Base-by-base conservation (phyloP, 2,797 vertebrate species). In the Schizothorax lantsangensis region DNA sequence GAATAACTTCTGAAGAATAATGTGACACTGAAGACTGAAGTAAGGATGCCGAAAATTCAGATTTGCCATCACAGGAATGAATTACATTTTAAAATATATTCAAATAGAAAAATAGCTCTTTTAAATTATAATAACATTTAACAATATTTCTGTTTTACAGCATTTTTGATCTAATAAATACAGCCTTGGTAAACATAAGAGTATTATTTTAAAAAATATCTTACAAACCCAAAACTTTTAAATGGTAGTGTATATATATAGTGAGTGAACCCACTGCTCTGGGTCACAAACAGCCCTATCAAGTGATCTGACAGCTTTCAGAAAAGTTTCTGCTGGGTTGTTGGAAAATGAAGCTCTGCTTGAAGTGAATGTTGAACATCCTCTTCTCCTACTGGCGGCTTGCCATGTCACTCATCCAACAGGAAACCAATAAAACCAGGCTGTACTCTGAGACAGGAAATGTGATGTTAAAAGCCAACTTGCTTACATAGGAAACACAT, bases 361-460 rank as follows among this genome's bases (percentile, higher is more conserved):
- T 43, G 62, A 77, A n/a, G 49, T n/a, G 19, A 83, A 57, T 4
- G 19, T 33, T 54, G 45, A 77, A 52, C 62, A 75, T 75, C 80
- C 85, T 78, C 33, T 71, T 81, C 38, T 78, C 80, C 62, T 83
- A 78, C 30, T 82, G 72, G 57, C 85, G 23, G n/a, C 26, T 62
- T 87, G 62, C 80, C 72, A 78, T 87, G 85, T 15, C 85, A 71
- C 72, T 77, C 80, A 87, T 69, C 62, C 80, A 83, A 49, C 73
- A 87, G 71, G 73, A 83, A 78, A 79, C 77, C 77, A 85, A 80
- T 71, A 78, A 87, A 77, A 43, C 47, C 64, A 83, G 80, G 79
- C 21, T 54, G 40, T 68, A 49, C 72, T 78, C 59, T 45, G 62
- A 75, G 45, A 57, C 80, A 77, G 80, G 80, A 83, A 78, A 83